Conservation (phyloP, 1,140 invertebrate genomes). For the Laupala kohalensis region DNA sequence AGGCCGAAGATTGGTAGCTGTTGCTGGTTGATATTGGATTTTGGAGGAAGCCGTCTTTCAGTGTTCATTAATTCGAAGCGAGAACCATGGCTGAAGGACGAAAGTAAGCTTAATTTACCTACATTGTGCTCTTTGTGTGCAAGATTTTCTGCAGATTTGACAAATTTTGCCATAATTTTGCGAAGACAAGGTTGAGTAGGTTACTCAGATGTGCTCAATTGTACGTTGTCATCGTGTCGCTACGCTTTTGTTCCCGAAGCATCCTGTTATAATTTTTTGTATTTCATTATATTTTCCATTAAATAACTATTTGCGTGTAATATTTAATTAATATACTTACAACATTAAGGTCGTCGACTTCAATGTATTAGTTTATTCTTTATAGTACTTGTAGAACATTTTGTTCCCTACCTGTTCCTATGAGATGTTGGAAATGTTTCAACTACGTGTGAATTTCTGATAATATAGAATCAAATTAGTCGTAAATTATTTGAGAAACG, state of each 20-base stretch:
- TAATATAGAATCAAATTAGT: no score
- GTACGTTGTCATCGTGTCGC: constrained; percentile 10
- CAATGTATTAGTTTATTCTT: no score
- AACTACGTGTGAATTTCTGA: no score
- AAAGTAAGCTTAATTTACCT: constrained; percentile 5
- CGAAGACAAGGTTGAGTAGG: background rate
- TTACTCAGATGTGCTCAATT: constrained; percentile 6
- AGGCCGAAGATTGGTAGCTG: background rate
- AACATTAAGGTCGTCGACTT: no score
- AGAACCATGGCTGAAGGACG: constrained; percentile 14
- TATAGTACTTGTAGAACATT: no score
- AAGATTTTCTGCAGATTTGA: background rate
- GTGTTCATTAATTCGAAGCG: background rate
- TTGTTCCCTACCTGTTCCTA: no score
- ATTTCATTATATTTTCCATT: no score
- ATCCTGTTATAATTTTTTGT: background rate
- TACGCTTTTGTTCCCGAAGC: constrained; percentile 1
- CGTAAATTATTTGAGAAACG: no score
- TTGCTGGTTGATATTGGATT: background rate
- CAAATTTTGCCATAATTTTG: background rate
- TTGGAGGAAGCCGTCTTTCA: background rate
- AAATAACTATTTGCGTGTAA: no score
- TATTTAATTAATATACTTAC: no score
- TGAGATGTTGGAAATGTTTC: no score
- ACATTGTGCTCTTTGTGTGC: background rate